Base-by-base conservation (phyloP, 2,113 vertebrate species). In the Athene cunicularia region DNA sequence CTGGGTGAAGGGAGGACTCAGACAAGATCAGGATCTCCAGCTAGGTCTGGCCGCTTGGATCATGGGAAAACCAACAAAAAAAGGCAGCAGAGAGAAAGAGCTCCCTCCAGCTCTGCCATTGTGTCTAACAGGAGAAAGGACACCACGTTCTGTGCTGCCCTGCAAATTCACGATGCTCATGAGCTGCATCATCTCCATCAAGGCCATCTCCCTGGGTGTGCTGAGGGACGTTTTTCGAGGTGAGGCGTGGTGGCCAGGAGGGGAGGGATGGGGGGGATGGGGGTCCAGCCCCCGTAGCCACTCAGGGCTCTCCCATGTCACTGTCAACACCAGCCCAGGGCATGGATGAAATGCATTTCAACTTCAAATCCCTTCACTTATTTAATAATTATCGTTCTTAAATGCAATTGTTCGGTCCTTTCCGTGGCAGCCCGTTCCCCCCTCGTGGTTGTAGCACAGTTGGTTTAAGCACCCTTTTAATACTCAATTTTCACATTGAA, bases 401-500 rank as follows among this genome's bases (percentile, higher is more conserved):
- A 75, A 60, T 14, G 8, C 45, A 35, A 28, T 28, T 79, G 39
- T 75, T 55, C 3, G 1, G 39, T 62, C 43, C 58, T 93, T 81
- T 27, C 53, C 24, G 2, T 5, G 9, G 60, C 52, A 59, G 59
- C 64, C 52, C 53, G 81, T 56, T 86, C 5, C 43, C 43, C 24
- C 43, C 35, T 63, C 3, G 1, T 9, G 19, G 67, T 76, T 92
- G 91, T 59, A 72, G 67, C 56, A 24, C 49, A 45, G 33, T 39
- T 81, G 26, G 8, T n/a, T 86, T 92, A 85, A 92, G 80, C 60
- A 47, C 43, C 66, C 55, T 86, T 93, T 91, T 80, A 92, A 89
- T 86, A 71, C 87, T 75, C 87, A 64, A 19, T 95, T 92, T 96
- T 94, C 95, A 88, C 92, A 12, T 35, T 83, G 93, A 95, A 91